Evolutionary conservation across 2,888 invertebrate genomes (phyloP).

Genomic region (Apomyelois bistriatella): DNA sequence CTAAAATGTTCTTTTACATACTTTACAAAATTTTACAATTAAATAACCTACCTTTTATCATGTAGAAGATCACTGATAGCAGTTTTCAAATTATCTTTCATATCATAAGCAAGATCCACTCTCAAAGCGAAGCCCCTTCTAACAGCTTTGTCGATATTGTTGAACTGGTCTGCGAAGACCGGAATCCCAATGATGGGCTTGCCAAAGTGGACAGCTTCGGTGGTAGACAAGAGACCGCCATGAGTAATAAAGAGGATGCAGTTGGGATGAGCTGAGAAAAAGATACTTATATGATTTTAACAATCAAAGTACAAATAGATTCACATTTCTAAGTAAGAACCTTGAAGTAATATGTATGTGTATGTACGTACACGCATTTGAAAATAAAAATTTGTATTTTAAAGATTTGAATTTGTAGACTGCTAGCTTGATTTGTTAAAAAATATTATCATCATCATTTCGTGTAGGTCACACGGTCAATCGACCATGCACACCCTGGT

Average conservation of each 20-base stretch:
- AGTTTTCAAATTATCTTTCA: slow-evolving; percentile 25
- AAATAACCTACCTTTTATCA: slow-evolving; percentile 15
- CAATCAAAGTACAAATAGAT: too few relatives aligned
- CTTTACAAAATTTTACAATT: not conserved
- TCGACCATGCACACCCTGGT: too few relatives aligned
- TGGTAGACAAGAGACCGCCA: slow-evolving; percentile 27
- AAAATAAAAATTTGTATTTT: too few relatives aligned
- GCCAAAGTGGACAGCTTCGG: slow-evolving; percentile 29
- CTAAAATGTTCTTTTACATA: too few relatives aligned
- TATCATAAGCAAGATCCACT: slow-evolving; percentile 28
- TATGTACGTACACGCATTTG: too few relatives aligned
- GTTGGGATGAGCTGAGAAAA: not conserved
- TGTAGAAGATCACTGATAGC: slow-evolving; percentile 16
- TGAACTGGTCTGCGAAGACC: slow-evolving; percentile 35
- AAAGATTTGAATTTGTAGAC: too few relatives aligned
- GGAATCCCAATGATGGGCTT: slow-evolving; percentile 41
- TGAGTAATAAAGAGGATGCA: slow-evolving; percentile 27
- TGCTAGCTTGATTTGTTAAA: too few relatives aligned
- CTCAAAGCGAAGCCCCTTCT: slow-evolving; percentile 31
- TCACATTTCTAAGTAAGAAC: too few relatives aligned
- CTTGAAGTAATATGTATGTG: too few relatives aligned
- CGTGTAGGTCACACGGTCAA: too few relatives aligned
- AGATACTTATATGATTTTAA: too few relatives aligned
- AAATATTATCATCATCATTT: too few relatives aligned
- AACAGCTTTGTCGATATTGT: slow-evolving; percentile 33